A percentile compares a stretch with the other conserved stretches of the same genome.
phyloP scores from a whole-genome alignment of 1,140 invertebrate genomes.

The Archegozetes longisetosus region DNA sequence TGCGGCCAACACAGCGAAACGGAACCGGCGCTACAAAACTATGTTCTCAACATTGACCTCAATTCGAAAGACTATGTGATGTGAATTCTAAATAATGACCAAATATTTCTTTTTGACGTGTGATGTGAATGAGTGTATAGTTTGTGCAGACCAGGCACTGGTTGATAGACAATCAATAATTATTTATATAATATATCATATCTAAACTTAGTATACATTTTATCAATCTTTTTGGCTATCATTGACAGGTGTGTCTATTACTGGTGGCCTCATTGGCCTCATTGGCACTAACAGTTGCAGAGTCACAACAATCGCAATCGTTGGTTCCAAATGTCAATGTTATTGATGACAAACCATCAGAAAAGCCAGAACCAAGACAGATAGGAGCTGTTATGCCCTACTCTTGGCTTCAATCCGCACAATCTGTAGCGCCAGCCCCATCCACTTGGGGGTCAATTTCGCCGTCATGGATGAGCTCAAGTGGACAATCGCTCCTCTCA shows the following conservation, averaged over 20 bases:
- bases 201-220: neutral
- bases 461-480: neutral
- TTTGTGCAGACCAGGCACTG: too few species aligned
- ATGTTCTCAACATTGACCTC: neutral
- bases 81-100: neutral
- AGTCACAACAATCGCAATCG: neutral
- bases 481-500: neutral
- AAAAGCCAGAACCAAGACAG: neutral
- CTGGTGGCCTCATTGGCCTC: neutral
- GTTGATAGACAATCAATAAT: too few species aligned
- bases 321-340: neutral
- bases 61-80: neutral
- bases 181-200: neutral
- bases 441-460: neutral
- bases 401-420: neutral
- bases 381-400: neutral
- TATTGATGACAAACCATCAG: neutral
- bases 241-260: neutral
- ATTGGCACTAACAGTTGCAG: neutral
- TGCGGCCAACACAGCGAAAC: neutral
- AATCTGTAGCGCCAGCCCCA: neutral
- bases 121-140: too few species aligned
- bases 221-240: too few species aligned
- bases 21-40: neutral
- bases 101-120: neutral